Evolutionary conservation across 2,113 vertebrate genomes (phyloP).

Genomic region (Corythoichthys intestinalis): DNA sequence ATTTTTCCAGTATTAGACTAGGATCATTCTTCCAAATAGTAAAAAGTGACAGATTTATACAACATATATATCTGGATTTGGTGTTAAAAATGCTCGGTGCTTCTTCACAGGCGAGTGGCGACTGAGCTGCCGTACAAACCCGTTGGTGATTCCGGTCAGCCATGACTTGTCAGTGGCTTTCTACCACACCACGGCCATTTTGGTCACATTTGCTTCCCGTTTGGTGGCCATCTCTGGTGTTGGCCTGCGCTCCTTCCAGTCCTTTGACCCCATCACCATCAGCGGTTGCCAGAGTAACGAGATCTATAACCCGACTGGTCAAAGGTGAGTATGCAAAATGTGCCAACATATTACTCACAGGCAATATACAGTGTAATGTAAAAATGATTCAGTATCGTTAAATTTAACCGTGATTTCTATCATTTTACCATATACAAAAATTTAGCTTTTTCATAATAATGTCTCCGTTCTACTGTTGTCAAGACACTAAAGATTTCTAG

Average conservation of each 20-base stretch:
- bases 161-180: slow-evolving; percentile 97
- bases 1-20: no score
- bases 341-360: background rate
- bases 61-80: background rate
- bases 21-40: no score
- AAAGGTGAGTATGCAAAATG: slow-evolving; percentile 82
- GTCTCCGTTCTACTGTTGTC: no score
- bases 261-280: slow-evolving; percentile 97
- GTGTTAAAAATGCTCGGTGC: background rate
- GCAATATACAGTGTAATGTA: background rate
- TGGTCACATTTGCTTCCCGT: slow-evolving; percentile 86
- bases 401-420: background rate
- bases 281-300: slow-evolving; percentile 96
- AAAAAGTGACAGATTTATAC: no score
- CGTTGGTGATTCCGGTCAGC: slow-evolving; percentile 94
- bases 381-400: background rate
- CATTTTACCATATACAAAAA: background rate
- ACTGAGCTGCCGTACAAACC: slow-evolving; percentile 96
- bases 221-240: slow-evolving; percentile 95
- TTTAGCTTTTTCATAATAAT: no score
- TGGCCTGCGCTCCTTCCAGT: slow-evolving; percentile 96
- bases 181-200: slow-evolving; percentile 92
- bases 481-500: no score
- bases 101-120: slow-evolving; percentile 84
- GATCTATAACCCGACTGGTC: slow-evolving; percentile 92